Evolutionary conservation across 2,113 vertebrate species (phyloP).

Genomic region (Mus musculus): DNA sequence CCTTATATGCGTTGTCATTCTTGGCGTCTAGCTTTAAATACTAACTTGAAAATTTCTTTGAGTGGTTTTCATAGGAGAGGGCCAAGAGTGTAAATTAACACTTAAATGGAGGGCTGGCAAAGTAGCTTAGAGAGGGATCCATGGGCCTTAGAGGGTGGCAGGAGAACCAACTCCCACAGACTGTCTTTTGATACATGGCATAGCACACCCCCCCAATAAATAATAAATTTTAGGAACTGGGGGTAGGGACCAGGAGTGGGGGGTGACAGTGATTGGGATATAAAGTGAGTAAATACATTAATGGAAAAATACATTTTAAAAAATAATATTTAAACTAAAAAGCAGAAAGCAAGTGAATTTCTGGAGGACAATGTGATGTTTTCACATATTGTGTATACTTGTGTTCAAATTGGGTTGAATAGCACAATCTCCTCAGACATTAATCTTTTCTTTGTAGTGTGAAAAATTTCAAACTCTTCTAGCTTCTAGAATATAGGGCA

Average conservation of each 20-base stretch:
- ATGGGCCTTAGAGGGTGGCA: background rate
- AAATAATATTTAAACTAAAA: background rate
- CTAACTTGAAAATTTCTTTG: slow-evolving; percentile 43
- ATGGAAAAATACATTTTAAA: background rate
- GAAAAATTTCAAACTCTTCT: background rate
- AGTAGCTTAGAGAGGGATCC: too few relatives aligned
- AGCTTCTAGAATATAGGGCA: background rate
- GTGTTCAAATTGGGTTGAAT: background rate
- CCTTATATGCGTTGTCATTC: background rate
- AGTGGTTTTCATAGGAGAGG: slow-evolving; percentile 55
- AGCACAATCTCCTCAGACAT: background rate
- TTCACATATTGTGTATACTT: background rate
- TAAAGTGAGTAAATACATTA: too few relatives aligned
- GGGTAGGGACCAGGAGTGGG: too few relatives aligned
- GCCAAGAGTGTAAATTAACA: background rate
- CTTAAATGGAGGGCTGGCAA: background rate
- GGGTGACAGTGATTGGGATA: too few relatives aligned
- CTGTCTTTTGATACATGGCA: background rate
- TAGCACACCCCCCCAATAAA: background rate
- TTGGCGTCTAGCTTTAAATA: slow-evolving; percentile 50
- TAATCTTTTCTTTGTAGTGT: background rate
- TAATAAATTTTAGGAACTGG: background rate
- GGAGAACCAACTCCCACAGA: background rate
- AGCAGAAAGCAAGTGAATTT: background rate
- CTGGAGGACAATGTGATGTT: background rate